Conservation (phyloP, 2,797 vertebrate species). For the Aulostomus chinensis region DNA sequence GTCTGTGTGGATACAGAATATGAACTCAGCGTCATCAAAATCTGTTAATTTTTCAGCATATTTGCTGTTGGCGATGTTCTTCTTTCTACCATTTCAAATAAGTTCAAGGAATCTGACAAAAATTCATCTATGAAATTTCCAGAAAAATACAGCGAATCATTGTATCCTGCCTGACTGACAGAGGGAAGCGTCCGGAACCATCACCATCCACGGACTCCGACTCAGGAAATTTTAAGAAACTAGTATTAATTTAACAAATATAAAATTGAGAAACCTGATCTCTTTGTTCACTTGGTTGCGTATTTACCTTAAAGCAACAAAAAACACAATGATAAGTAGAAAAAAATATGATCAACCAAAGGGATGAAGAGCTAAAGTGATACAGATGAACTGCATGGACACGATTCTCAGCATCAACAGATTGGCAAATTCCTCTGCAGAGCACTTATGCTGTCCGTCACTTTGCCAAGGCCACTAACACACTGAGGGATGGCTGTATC, state of each 20-base stretch:
- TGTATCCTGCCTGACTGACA: neutral
- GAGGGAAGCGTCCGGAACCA: too few species aligned
- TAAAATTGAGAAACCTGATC: neutral
- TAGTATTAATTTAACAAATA: neutral
- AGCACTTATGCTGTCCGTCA: slow-evolving; percentile 77
- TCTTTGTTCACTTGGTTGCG: neutral
- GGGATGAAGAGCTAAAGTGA: slow-evolving; percentile 4
- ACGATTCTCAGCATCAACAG: slow-evolving; percentile 50
- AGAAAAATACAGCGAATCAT: too few species aligned
- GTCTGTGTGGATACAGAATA: too few species aligned
- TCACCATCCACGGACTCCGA: neutral
- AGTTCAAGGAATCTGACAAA: too few species aligned
- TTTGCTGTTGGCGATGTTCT: too few species aligned
- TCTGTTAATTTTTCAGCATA: too few species aligned
- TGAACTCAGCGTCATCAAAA: too few species aligned
- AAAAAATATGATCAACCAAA: neutral
- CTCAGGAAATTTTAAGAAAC: neutral
- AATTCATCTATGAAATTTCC: too few species aligned
- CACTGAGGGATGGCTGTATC: slow-evolving; percentile 78
- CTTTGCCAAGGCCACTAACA: slow-evolving; percentile 81
- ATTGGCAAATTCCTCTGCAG: slow-evolving; percentile 69
- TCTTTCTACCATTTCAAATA: too few species aligned
- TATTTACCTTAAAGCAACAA: too few species aligned
- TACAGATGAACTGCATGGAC: slow-evolving; percentile 11
- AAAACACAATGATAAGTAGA: too few species aligned